Evolutionary conservation across 2,888 invertebrate species (phyloP), one percentile per base, ranked within the genome.

Genomic region (Nymphalis polychloros): DNA sequence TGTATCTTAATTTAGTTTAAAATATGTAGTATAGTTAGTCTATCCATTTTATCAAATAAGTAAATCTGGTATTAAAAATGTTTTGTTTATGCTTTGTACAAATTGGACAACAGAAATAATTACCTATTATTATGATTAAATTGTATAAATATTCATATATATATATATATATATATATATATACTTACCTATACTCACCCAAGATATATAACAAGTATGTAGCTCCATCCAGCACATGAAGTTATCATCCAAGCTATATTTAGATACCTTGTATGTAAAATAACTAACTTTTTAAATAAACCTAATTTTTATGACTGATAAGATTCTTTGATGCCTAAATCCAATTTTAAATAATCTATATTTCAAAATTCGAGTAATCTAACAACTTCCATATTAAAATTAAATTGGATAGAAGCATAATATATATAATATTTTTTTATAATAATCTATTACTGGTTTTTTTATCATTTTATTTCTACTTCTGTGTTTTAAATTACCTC

Each of bases 381-480:
- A 4, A 41, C 13, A 13, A 41, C 41, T 41, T 41, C 13, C 41
- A 41, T 13, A 41, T 41, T 13, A 48, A 19, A 2, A 19, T 50
- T 50, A 20, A 20, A 50, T 50, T 50, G 50, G 50, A 50, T 50
- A 50, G 19, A 50, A 50, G 50, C 50, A 50, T 50, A 50, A 20
- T 19, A 20, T 20, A 7, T 19, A n/a, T n/a, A n/a, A n/a, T 50
- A 8, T 19, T 8, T 19, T n/a, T n/a, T 8, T 16, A 16, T 23
- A 23, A 19, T 3, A 23, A 19, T 16, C 13, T 13, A 20, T 19
- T 16, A 13, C 6, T 27, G 7, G 20, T 23, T 17, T 55, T 3
- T 31, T n/a, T 6, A 31, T 31, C 6, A 31, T 31, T 31, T 17
- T 31, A 55, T 27, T 55, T 8, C 27, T n/a, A 55, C 6, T 23